These are phyloP conservation scores for Synergus umbraculus DNA, from an alignment of 2,888 invertebrate species.

Conservation along the genomic window DNA sequence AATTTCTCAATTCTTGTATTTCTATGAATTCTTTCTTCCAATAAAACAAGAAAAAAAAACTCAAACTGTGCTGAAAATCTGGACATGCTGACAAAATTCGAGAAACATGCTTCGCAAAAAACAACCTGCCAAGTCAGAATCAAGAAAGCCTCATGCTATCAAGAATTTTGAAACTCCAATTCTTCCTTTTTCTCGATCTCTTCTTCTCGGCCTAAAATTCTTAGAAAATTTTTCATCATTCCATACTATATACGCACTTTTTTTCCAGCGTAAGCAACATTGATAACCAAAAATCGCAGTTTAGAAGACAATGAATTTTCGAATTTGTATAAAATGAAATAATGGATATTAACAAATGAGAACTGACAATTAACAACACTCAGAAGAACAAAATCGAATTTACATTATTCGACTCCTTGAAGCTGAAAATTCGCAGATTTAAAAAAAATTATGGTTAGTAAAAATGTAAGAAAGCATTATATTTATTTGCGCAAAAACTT, in stretches of 20 bases:
- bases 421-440: conserved; percentile 55
- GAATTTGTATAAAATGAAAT: conserved; percentile 37
- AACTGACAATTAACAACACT: background rate
- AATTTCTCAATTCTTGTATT: background rate
- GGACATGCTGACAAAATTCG: conserved; percentile 14
- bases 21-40: background rate
- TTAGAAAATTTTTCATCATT: background rate
- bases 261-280: conserved; percentile 8
- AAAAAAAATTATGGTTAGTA: conserved; percentile 72
- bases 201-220: background rate
- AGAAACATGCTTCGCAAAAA: conserved; percentile 26
- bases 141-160: conserved; percentile 16
- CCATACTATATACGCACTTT: background rate
- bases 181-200: background rate
- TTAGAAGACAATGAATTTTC: conserved; percentile 31
- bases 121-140: background rate
- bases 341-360: background rate
- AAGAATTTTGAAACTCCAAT: background rate
- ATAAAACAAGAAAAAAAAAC: background rate
- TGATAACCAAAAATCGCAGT: conserved; percentile 9
- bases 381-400: background rate
- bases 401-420: background rate
- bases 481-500: conserved; percentile 72
- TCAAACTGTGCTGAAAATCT: background rate
- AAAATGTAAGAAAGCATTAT: conserved; percentile 73